Evolutionary conservation across 1,140 invertebrate species (phyloP), one percentile per base, ranked within the genome.

Genomic region (Apis florea): DNA sequence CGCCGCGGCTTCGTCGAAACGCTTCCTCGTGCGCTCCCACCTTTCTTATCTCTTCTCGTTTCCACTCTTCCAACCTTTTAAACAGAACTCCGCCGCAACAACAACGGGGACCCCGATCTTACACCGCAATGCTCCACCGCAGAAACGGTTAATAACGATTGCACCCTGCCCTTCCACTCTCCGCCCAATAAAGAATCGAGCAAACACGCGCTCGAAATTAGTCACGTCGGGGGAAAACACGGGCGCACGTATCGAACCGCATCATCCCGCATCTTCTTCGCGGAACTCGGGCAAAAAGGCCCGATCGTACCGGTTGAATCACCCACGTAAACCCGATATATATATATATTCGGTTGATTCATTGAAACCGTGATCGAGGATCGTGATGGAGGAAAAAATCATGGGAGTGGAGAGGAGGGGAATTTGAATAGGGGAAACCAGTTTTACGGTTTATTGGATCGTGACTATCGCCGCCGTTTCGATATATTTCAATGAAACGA

Each of bases 141-240:
- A 15, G 56, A 15, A 24, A n/a, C n/a, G 56, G 47, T 73, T 73
- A 59, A 73, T 73, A 73, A 73, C 31, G 54, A 59, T 73, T 73
- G 47, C 70, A 31, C 12, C 59, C 47, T 59, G 31, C 70, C 40
- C 8, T 58, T n/a, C 49, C 70, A 19, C 31, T 12, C 59, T 21
- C 0, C 3, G 54, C 17, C 19, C 9, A n/a, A n/a, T 24, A 17
- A 53, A 19, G 31, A 21, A 54, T 31, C 69, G 53, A 4, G 13
- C 2, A 19, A 10, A 8, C 54, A n/a, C 47, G 66, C 66, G 6
- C 19, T 49, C 76, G 11, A 47, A 61, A 26, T 79, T 79, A 79
- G 56, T 79, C 58, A 72, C 58, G 26, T 47, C n/a, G 9, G 4
- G 11, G 77, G 17, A 72, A 77, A 79, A 79, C 49, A 72, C 77